Conservation (phyloP, 2,113 vertebrate species). For the Pseudorhombus dupliciocellatus region DNA sequence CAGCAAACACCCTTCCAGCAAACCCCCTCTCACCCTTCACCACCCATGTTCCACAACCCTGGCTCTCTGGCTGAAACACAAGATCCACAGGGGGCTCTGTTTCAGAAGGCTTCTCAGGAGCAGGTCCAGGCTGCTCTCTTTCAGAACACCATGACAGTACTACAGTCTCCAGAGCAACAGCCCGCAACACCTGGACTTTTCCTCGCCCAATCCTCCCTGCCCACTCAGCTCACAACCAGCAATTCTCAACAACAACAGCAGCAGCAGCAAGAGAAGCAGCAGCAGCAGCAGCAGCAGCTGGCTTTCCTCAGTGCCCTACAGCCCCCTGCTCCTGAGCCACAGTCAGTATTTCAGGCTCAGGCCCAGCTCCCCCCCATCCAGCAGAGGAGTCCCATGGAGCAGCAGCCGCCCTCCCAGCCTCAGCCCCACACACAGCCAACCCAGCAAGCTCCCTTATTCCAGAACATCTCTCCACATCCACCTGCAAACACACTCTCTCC, state of each 20-base stretch:
- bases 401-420: constrained; percentile 84
- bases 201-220: constrained; percentile 86
- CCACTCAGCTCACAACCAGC: constrained; percentile 79
- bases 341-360: constrained; percentile 81
- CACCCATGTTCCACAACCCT: constrained; percentile 91
- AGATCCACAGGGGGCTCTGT: constrained; percentile 83
- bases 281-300: constrained; percentile 85
- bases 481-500: constrained; percentile 79
- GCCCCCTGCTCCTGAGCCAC: constrained; percentile 74
- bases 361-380: constrained; percentile 86
- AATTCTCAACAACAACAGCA: constrained; percentile 74
- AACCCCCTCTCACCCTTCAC: constrained; percentile 83
- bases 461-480: constrained; percentile 75
- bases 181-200: constrained; percentile 85
- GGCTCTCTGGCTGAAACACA: constrained; percentile 87
- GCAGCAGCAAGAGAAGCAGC: constrained; percentile 77
- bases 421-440: constrained; percentile 84
- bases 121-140: constrained; percentile 91
- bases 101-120: constrained; percentile 88
- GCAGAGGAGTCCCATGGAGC: constrained; percentile 86
- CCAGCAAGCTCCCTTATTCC: constrained; percentile 86
- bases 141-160: constrained; percentile 87
- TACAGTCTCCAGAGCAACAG: constrained; percentile 90
- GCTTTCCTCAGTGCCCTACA: constrained; percentile 87
- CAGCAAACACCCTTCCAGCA: no score